Base-by-base conservation (phyloP, 2,113 vertebrate species). In the Tretioscincus oriximinensis region DNA sequence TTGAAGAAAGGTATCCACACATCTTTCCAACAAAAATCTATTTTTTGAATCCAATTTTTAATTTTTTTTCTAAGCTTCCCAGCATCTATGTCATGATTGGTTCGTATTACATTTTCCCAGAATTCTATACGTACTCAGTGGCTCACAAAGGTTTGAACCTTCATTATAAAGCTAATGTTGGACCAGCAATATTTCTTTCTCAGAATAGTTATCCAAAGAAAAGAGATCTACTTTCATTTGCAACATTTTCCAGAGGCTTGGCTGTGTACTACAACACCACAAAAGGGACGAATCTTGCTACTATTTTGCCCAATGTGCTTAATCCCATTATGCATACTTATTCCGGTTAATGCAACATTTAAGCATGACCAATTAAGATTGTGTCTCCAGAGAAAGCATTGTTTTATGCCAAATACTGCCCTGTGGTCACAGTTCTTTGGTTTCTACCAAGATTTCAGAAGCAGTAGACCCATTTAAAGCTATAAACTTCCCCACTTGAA, bases 361-460 rank as follows among this genome's bases (percentile, higher is more conserved):
- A 61, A 75, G 73, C 73, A 76, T 45, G 60, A 45, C 60, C 24
- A 14, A 9, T 24, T 76, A 76, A 45, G 73, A 41, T 14, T 63
- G n/a, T 16, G n/a, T n/a, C 60, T 60, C 73, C 18, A 63, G 31
- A 76, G 73, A 76, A 22, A 76, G 35, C 4, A 76, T 63, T 24
- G 24, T 76, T 76, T 26, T 45, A 9, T 76, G 60, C 61, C 74
- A 76, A 76, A 64, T 65, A 65, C 20, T 24, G 47, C 60, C 21
- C 26, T 76, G 64, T 26, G 16, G 74, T 76, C 74, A 76, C 58
- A 28, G 35, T 60, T 35, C 54, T 29, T 35, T 24, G 47, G 29
- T 47, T 76, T 24, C 63, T 65, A 76, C 24, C 73, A 63, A 65
- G 24, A 65, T 76, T 76, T 65, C 74, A 76, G 61, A 28, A 65